Evolutionary conservation across 2,888 invertebrate species (phyloP).

Genomic region (Rhaphigaster nebulosa): DNA sequence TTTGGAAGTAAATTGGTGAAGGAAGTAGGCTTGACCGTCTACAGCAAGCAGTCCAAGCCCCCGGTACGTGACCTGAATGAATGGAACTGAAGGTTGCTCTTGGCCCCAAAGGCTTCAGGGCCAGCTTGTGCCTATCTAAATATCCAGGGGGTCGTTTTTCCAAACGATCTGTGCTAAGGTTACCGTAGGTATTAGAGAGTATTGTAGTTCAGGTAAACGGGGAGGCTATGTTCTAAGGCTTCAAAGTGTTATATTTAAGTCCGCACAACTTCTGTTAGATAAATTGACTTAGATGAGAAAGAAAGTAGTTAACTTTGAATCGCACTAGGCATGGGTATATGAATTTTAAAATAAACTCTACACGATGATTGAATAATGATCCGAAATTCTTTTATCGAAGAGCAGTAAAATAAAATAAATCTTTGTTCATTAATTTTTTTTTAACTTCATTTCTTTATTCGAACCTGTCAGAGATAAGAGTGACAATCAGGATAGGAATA

Average conservation of each 20-base stretch:
- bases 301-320: too few relatives aligned
- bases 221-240: background rate
- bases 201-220: background rate
- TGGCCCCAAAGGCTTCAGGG: background rate
- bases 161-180: background rate
- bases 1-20: background rate
- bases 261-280: background rate
- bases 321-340: too few relatives aligned
- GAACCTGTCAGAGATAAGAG: too few relatives aligned
- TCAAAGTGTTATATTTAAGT: background rate
- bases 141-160: background rate
- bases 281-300: background rate
- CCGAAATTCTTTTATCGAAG: too few relatives aligned
- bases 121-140: background rate
- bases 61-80: background rate
- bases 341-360: too few relatives aligned
- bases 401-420: too few relatives aligned
- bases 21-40: background rate
- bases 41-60: background rate
- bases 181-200: background rate
- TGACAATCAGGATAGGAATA: too few relatives aligned
- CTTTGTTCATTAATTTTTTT: too few relatives aligned
- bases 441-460: too few relatives aligned
- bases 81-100: background rate
- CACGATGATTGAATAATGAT: too few relatives aligned